A percentile compares a stretch with the other conserved stretches of the same genome.
Evolutionary conservation across 2,888 invertebrate genomes (phyloP).

Genomic region (Eupithecia dodoneata): DNA sequence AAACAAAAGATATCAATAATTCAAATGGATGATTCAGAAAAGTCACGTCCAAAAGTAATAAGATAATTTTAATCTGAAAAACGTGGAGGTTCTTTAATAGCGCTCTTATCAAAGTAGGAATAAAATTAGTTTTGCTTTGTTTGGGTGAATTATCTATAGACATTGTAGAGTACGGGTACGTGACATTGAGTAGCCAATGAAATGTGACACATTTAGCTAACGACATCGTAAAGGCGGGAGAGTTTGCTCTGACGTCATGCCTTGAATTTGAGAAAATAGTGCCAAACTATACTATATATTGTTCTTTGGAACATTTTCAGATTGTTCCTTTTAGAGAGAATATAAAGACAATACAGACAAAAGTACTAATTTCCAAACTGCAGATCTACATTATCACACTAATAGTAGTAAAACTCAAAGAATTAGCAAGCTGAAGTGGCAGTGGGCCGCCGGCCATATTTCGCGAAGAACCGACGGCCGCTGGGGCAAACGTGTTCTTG

Average conservation of each 20-base stretch:
- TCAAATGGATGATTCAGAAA: slow-evolving; percentile 46
- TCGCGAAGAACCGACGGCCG: too few species aligned
- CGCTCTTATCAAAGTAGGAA: slow-evolving; percentile 19
- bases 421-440: too few species aligned
- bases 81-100: slow-evolving; percentile 43
- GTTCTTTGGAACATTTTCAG: too few species aligned
- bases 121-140: slow-evolving; percentile 23
- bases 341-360: too few species aligned
- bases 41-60: slow-evolving; percentile 59
- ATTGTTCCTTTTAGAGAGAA: too few species aligned
- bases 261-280: background rate
- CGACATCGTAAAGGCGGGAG: slow-evolving; percentile 3
- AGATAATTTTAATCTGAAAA: slow-evolving; percentile 52
- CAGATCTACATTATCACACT: background rate
- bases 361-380: background rate
- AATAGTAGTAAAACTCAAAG: too few species aligned
- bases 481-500: too few species aligned
- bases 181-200: background rate
- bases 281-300: background rate
- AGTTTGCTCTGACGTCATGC: background rate
- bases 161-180: background rate
- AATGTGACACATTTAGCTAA: slow-evolving; percentile 5
- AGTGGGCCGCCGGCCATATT: too few species aligned
- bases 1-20: slow-evolving; percentile 46
- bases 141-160: background rate